Percentiles rank a stretch among this genome's conserved stretches.
phyloP scores from a whole-genome alignment of 2,113 vertebrate species.

The Rhombomys opimus region DNA sequence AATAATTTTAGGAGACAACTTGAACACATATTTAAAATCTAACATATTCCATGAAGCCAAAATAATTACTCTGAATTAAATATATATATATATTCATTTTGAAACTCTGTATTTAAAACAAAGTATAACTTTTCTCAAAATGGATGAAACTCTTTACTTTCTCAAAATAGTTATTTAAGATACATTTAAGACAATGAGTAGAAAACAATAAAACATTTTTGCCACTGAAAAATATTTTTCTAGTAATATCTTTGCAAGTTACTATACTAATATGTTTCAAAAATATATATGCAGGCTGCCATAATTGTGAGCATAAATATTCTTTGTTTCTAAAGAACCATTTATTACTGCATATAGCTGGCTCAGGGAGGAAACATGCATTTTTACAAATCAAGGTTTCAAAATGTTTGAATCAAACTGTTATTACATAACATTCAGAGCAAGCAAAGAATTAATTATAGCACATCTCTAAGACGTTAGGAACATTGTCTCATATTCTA shows the following conservation, averaged over 20 bases:
- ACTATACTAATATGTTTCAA: not conserved
- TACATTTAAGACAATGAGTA: not conserved
- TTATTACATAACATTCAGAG: not conserved
- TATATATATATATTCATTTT: not conserved
- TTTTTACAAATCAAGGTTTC: not conserved
- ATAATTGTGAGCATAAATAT: not conserved
- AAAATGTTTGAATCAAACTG: not conserved
- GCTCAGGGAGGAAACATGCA: not conserved
- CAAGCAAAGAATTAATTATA: not conserved
- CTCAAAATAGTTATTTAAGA: not conserved
- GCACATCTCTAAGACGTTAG: not conserved
- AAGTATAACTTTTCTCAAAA: not conserved
- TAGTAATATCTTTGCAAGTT: not conserved
- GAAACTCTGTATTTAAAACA: not conserved
- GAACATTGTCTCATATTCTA: accelerated
- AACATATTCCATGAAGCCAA: not conserved
- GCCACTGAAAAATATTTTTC: not conserved
- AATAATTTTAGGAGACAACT: not conserved
- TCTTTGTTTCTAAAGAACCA: not conserved
- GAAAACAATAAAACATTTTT: not conserved
- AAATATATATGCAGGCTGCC: not conserved
- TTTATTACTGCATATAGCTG: not conserved
- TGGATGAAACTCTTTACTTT: not conserved
- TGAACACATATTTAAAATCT: not conserved
- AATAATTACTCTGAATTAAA: not conserved